Base-by-base conservation (phyloP, 2,797 vertebrate species). In the Sebastes hubbsi region DNA sequence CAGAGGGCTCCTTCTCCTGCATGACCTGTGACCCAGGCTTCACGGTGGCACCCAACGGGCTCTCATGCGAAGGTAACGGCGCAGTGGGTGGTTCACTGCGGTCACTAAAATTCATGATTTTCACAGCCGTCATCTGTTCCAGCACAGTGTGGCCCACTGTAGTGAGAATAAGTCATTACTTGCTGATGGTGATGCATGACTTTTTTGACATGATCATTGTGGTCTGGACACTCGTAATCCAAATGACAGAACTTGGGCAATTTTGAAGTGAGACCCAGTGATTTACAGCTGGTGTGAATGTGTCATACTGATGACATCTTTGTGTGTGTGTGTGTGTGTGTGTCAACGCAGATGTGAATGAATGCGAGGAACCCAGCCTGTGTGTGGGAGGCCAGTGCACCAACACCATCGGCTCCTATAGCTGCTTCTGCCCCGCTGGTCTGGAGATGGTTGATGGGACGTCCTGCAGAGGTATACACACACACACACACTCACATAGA, bases 1-100 rank as follows among this genome's bases (percentile, higher is more conserved):
- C 91, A 29, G 92, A 92, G 52, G 95, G 95, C 77, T 95, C 95
- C 30, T 96, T 92, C 91, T 93, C 92, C 82, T 96, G 95, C 81
- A 86, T 80, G 82, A 24, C 90, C 62, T 96, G 95, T 75, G 93
- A 94, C 61, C 88, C 75, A 0, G 95, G 96, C 62, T 95, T 94
- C 74, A 84, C 54, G 2, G 63, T 90, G 75, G 82, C 93, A 42
- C 79, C 87, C 49, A 69, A 83, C 14, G 88, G 90, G 14, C 83
- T 81, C 42, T 91, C 85, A 5, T 96, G 95, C 80, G 90, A 96
- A 93, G 96, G 96, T 96, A 46, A 90, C 22, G 3, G 12, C 87
- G 69, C 46, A 66, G 5, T 14, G 42, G 38, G 38, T 5, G 63
- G 2, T 24, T 84, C 16, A 2, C 72, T 80, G 55, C 1, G 52